Conservation (phyloP, 1,140 invertebrate genomes). For the Drosophila kepulauana region DNA sequence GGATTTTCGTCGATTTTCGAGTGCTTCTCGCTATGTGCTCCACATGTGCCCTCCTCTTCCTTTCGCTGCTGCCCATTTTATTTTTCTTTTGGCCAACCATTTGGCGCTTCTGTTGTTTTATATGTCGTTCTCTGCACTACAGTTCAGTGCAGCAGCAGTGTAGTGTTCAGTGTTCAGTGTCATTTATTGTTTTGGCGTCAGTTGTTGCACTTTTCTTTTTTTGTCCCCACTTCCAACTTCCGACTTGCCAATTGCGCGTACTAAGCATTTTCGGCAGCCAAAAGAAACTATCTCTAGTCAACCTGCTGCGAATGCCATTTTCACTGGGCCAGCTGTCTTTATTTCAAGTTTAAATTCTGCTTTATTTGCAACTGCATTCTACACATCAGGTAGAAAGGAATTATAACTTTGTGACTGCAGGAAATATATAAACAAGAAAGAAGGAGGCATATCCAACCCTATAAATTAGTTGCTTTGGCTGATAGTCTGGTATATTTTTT, state of each 20-base stretch:
- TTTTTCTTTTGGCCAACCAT: conserved; percentile 60
- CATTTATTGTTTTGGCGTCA: conserved; percentile 79
- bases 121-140: conserved; percentile 39
- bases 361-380: conserved; percentile 7
- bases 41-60: conserved; percentile 58
- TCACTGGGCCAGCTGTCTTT: conserved; percentile 20
- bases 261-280: conserved; percentile 73
- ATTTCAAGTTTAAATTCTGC: conserved; percentile 1
- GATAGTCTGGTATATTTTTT: no score
- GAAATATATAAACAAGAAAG: no score
- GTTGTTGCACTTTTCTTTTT: conserved; percentile 70
- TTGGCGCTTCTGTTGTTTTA: conserved; percentile 72
- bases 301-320: conserved; percentile 28
- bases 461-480: no score
- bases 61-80: conserved; percentile 2
- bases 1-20: conserved; percentile 82
- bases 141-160: conserved; percentile 52
- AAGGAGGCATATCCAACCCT: no score
- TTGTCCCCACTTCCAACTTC: not conserved
- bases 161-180: conserved; percentile 57
- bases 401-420: no score
- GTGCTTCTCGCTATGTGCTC: conserved; percentile 46
- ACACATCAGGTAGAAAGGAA: no score
- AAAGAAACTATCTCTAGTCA: conserved; percentile 54
- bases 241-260: conserved; percentile 51